Evolutionary conservation across 2,888 invertebrate genomes (phyloP).

Genomic region (Eretmocerus hayati): DNA sequence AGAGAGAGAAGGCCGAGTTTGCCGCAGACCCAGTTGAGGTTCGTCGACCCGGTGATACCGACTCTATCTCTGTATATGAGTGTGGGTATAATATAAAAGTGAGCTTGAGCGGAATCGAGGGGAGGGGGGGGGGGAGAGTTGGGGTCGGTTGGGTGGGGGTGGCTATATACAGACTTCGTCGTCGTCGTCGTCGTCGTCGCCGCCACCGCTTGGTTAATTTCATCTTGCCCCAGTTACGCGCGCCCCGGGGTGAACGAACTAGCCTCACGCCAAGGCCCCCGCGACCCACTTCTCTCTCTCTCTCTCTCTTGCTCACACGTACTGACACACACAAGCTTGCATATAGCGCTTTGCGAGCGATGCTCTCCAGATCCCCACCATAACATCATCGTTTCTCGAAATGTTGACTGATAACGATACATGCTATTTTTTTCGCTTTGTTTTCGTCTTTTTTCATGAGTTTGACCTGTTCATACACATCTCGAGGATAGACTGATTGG

Average conservation of each 20-base stretch:
- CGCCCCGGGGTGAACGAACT: conserved; percentile 54
- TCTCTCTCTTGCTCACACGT: conserved; percentile 1
- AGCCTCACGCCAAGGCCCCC: conserved; percentile 50
- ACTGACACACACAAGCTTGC: no score
- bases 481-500: no score
- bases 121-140: conserved; percentile 11
- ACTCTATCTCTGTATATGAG: no score
- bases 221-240: conserved; percentile 60
- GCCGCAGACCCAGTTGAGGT: conserved; percentile 44
- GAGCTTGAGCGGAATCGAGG: conserved; percentile 30
- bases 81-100: no score
- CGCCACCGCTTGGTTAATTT: conserved; percentile 55
- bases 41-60: conserved; percentile 41
- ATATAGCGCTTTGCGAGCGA: no score
- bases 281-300: conserved; percentile 43
- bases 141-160: conserved; percentile 18
- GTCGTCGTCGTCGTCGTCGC: no score
- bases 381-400: no score
- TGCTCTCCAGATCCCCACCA: not conserved
- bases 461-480: no score
- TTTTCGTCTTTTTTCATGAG: no score
- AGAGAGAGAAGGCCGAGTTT: no score
- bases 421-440: no score
- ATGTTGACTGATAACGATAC: no score
- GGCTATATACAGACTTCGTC: conserved; percentile 39